Evolutionary conservation across 30 jellyfish, hydroid and myxozoan species (phyloP).

Genomic region (Aurelia aurita): DNA sequence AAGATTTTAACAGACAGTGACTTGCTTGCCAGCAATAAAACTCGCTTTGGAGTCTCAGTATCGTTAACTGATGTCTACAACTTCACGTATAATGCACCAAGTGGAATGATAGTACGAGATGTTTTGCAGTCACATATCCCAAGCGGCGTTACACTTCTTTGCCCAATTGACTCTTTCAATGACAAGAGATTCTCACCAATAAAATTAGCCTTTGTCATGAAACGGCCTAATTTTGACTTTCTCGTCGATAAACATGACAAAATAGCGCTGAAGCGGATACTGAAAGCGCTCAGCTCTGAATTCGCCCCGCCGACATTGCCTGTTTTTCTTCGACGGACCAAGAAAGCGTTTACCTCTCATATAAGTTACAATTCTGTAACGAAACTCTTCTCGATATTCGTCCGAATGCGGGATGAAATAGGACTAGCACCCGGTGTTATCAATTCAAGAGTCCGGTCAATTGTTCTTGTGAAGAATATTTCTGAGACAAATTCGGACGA

Average conservation of each 20-base stretch:
- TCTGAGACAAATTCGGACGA: slow-evolving; percentile 56
- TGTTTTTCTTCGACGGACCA: slow-evolving; percentile 68
- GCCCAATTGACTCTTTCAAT: slow-evolving; percentile 65
- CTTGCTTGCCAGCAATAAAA: slow-evolving; percentile 68
- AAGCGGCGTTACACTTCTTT: slow-evolving; percentile 89
- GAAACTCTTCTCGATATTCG: slow-evolving; percentile 77
- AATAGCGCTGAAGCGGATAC: slow-evolving; percentile 76
- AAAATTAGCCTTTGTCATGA: slow-evolving; percentile 89
- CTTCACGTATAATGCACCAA: slow-evolving; percentile 56
- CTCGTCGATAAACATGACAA: slow-evolving; percentile 89
- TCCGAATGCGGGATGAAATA: slow-evolving; percentile 81
- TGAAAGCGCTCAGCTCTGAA: slow-evolving; percentile 75
- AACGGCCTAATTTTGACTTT: slow-evolving; percentile 92
- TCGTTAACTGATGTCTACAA: slow-evolving; percentile 83
- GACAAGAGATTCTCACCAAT: slow-evolving; percentile 64
- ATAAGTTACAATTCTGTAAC: slow-evolving; percentile 88
- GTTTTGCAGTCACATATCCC: slow-evolving; percentile 96
- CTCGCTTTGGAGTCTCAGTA: slow-evolving; percentile 72
- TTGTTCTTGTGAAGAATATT: slow-evolving; percentile 78
- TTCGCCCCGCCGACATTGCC: slow-evolving; percentile 87
- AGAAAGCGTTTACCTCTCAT: slow-evolving; percentile 94
- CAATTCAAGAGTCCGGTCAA: slow-evolving; percentile 68
- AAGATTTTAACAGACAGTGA: slow-evolving; percentile 84
- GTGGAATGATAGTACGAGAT: slow-evolving; percentile 58
- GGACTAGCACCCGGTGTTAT: slow-evolving; percentile 84